phyloP scores from a whole-genome alignment of 2,888 invertebrate species.

The Lepidonotus clava region DNA sequence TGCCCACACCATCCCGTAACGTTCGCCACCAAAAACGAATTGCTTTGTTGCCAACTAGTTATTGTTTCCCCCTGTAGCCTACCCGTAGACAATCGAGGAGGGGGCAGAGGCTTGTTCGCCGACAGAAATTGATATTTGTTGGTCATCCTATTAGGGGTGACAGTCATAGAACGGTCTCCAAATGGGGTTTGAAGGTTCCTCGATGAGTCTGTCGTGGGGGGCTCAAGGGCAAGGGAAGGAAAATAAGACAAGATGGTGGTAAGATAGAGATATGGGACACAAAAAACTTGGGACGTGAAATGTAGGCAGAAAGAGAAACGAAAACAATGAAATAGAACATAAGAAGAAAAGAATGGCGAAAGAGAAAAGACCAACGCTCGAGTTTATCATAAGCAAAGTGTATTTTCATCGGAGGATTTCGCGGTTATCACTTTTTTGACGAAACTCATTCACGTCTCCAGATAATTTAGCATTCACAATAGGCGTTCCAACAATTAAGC shows the following conservation, averaged over 20 bases:
- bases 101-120: not conserved
- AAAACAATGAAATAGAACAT: too few species aligned
- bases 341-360: too few species aligned
- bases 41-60: conserved; percentile 21
- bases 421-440: not conserved
- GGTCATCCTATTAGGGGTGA: conserved; percentile 31
- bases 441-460: not conserved
- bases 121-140: conserved; percentile 40
- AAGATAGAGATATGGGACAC: too few species aligned
- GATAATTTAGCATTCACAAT: conserved; percentile 17
- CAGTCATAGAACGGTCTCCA: not conserved
- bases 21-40: not conserved
- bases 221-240: not conserved
- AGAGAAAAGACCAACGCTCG: too few species aligned
- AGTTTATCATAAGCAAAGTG: too few species aligned
- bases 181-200: conserved; percentile 3
- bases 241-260: too few species aligned
- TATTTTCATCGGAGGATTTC: not conserved
- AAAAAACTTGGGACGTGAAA: too few species aligned
- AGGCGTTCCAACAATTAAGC: not conserved
- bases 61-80: conserved; percentile 21
- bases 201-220: not conserved
- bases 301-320: too few species aligned
- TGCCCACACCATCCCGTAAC: not conserved
- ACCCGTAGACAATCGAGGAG: not conserved